Base-by-base conservation (phyloP, 2,888 invertebrate genomes). In the Colletes collaris region DNA sequence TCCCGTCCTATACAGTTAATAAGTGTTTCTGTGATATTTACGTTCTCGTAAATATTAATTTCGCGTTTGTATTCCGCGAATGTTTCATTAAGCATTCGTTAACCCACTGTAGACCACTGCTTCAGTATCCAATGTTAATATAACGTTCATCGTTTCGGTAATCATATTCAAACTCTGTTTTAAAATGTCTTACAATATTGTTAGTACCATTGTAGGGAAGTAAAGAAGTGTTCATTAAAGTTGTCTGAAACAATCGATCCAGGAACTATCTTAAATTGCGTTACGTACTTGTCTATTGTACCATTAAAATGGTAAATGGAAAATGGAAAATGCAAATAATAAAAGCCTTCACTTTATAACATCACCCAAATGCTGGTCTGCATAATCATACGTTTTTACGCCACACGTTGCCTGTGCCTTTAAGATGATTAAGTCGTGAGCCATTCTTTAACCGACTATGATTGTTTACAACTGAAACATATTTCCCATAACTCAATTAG, bases 331-430 rank as follows among this genome's bases (percentile, higher is more conserved):
- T 63, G 72, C 27, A 58, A 37, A n/a, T 46, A n/a, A 40, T 60
- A 46, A 44, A 60, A 53, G 16, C 40, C 10, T 62, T 16, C 16
- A 46, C n/a, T 62, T 52, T 63, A 27, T 7, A 50, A 63, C 7
- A 6, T 4, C 27, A 53, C 62, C 27, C n/a, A 49, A 55, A 52
- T 6, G 35, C 35, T 58, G 19, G 56, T 59, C 19, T 11, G 27
- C 37, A 52, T 65, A 55, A 44, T 50, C 46, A n/a, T 63, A 44
- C 81, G 83, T 86, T 71, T 40, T 52, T 82, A 87, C 88, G 87
- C 87, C 88, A 88, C 86, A 86, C 46, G 91, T 92, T 91, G 92
- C 91, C 91, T 87, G 90, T 92, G 92, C 90, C 86, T 85, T 83
- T 76, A 63, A 83, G 71, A 81, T 81, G 40, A 58, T 63, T 50